Percentiles rank a stretch among this genome's conserved stretches.
Evolutionary conservation across 2,888 invertebrate species (phyloP).

Genomic region (Leucozona laternaria): DNA sequence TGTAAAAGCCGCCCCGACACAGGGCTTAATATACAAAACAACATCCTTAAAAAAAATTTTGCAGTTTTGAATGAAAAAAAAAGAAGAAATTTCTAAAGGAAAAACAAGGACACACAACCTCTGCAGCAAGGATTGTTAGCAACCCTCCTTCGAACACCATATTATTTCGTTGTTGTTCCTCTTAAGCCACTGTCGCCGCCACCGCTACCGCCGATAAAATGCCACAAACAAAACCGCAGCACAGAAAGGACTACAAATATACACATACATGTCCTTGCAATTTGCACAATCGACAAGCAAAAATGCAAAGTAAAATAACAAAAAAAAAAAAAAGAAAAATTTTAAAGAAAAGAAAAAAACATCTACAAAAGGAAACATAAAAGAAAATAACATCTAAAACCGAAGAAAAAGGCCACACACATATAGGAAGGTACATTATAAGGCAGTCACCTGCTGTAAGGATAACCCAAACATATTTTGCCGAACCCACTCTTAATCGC

Average conservation of each 20-base stretch:
- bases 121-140: constrained; percentile 44
- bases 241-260: constrained; percentile 2
- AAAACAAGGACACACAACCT: constrained; percentile 26
- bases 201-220: constrained; percentile 16
- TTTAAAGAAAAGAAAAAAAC: constrained; percentile 17
- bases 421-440: not conserved
- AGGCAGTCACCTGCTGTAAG: constrained; percentile 1
- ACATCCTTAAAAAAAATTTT: constrained; percentile 63
- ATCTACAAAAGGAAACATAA: constrained; percentile 41
- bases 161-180: not conserved
- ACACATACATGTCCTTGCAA: constrained; percentile 51
- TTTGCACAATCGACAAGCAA: constrained; percentile 69
- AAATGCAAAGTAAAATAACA: not conserved
- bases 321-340: constrained; percentile 24
- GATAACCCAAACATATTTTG: constrained; percentile 66
- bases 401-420: constrained; percentile 48
- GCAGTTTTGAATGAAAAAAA: constrained; percentile 39
- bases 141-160: constrained; percentile 37
- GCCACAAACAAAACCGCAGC: constrained; percentile 38
- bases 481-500: not conserved
- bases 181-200: not conserved
- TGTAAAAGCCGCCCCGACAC: not conserved
- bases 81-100: constrained; percentile 21
- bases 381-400: constrained; percentile 61
- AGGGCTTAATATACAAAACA: not conserved